Conservation (phyloP, 2,113 vertebrate species). For the Ciconia boyciana region DNA sequence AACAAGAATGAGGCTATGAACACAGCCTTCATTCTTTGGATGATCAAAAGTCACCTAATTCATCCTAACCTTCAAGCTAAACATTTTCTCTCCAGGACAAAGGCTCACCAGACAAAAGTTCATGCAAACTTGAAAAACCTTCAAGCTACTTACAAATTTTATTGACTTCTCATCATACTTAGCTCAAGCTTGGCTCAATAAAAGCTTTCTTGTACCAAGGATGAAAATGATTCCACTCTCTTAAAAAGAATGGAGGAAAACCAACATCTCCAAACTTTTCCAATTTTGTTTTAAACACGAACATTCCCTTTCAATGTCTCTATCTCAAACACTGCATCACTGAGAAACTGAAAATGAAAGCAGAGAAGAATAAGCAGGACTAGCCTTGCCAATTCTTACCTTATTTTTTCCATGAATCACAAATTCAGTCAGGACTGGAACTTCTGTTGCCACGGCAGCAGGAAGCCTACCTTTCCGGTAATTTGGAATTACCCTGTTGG, state of each 20-base stretch:
- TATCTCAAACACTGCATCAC: not conserved
- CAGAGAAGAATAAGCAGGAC: not conserved
- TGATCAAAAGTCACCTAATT: slow-evolving; percentile 43
- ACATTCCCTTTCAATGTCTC: not conserved
- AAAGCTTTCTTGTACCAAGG: not conserved
- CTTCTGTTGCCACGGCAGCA: not conserved
- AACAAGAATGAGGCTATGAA: not conserved
- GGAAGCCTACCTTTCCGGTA: not conserved
- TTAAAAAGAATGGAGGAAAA: not conserved
- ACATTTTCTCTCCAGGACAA: slow-evolving; percentile 25
- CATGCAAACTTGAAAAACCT: not conserved
- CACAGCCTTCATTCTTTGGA: slow-evolving; percentile 5
- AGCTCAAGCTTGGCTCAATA: not conserved
- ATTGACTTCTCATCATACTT: not conserved
- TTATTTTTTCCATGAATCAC: not conserved
- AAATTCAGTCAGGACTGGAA: not conserved
- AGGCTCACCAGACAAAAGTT: not conserved
- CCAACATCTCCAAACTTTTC: not conserved
- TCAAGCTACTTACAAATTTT: slow-evolving; percentile 9
- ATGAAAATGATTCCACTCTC: not conserved
- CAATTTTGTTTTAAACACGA: not conserved
- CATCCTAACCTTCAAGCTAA: slow-evolving; percentile 31
- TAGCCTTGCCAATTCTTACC: not conserved
- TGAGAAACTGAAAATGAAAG: slow-evolving; percentile 13
- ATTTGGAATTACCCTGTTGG: not conserved